Percentiles rank a stretch among this genome's conserved stretches.
phyloP scores from a whole-genome alignment of 2,797 vertebrate genomes.

The Rhinoraja longicauda region DNA sequence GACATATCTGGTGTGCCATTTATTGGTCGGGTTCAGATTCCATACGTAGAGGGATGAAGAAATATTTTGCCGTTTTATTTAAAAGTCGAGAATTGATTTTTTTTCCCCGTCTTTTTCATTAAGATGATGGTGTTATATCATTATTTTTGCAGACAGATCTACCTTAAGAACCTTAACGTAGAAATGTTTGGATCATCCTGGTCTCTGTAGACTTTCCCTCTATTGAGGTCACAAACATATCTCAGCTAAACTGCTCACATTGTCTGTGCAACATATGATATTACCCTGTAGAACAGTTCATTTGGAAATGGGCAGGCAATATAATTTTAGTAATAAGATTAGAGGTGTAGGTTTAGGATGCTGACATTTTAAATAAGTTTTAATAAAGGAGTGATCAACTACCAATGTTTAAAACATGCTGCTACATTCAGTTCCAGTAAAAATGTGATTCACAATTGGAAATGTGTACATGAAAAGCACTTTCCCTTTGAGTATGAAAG shows the following conservation, averaged over 20 bases:
- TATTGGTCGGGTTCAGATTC: not conserved
- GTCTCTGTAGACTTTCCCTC: not conserved
- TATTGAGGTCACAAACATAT: not conserved
- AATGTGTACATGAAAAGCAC: not conserved
- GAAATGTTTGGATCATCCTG: not conserved
- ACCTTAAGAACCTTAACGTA: not conserved
- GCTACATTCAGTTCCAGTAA: slow-evolving; percentile 15
- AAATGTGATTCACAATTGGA: slow-evolving; percentile 10
- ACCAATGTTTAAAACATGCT: not conserved
- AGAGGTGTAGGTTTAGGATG: slow-evolving; percentile 28
- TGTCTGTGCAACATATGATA: not conserved
- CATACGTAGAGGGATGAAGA: not conserved
- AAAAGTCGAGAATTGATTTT: not conserved
- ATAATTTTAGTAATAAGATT: slow-evolving; percentile 36
- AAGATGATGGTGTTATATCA: not conserved
- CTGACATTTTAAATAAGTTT: slow-evolving; percentile 28
- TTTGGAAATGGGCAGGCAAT: slow-evolving; percentile 23
- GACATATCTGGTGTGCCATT: not conserved
- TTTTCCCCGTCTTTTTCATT: not conserved
- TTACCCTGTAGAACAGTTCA: not conserved
- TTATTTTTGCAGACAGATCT: not conserved
- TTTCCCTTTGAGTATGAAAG: not conserved
- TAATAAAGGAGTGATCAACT: slow-evolving; percentile 33
- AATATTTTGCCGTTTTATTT: not conserved
- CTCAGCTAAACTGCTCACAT: slow-evolving; percentile 18